Base-by-base conservation (phyloP, 2,888 invertebrate genomes). In the Philereme vetulata region DNA sequence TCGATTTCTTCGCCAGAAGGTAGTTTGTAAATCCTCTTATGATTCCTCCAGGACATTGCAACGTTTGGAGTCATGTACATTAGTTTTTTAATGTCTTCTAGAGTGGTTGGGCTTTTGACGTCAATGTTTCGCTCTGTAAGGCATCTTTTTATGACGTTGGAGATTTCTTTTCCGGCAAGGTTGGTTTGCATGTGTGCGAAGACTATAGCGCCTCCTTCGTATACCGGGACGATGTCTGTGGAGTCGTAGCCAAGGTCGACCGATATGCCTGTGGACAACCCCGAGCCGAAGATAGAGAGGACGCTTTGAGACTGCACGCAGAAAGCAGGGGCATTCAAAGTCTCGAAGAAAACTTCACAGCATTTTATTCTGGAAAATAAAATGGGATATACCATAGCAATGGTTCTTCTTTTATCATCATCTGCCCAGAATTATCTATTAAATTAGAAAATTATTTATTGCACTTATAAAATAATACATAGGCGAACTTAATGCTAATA, bases 321-420 rank as follows among this genome's bases (percentile, higher is more conserved):
- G 1, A 90, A 34, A 0, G 79, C 81, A 0, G 90, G 88, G 1
- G 71, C 65, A 45, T 90, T 91, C 2, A 91, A 67, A 0, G 82
- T 80, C 60, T 91, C 90, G 57, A 90, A 90, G 58, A 88, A 85
- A 43, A 90, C 73, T 67, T 91, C 84, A 52, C 88, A 87, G 71
- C 82, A 85, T 75, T 83, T 81, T 5, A 79, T 68, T 71, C 90
- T 90, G 82, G 0, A 74, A 74, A n/a, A 53, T 7, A 21, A 1
- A 21, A 21, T 21, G 21, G 21, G 21, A 21, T 21, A 2, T 21
- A 21, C 21, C 21, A 21, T 21, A 21, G 21, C 2, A 21, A 21
- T 21, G 21, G 21, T 21, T 21, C 21, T 21, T 21, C 21, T 21
- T 21, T 21, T 21, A 21, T 21, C 21, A 21, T 21, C 21, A 21